Percentiles rank a stretch among this genome's conserved stretches.
These are phyloP conservation scores for Ditula angustiorana DNA, from an alignment of 2,888 invertebrate genomes.

Conservation along the genomic window DNA sequence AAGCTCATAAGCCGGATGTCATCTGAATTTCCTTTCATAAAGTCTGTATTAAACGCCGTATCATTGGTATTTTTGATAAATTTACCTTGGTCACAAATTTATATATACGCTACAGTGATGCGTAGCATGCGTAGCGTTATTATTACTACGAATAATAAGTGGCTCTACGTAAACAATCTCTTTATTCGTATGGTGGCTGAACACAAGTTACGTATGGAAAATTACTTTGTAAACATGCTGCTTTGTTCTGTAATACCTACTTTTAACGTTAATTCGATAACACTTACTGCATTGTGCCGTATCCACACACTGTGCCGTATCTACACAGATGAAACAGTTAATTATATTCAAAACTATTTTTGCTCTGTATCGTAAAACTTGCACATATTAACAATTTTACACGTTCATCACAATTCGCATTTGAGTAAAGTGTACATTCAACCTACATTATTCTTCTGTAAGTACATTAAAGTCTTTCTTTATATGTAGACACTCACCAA, in stretches of 20 bases:
- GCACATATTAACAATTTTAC: background rate
- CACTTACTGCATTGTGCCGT: conserved; percentile 15
- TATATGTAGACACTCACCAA: background rate
- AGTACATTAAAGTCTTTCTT: background rate
- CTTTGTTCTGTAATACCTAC: background rate
- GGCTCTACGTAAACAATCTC: too few relatives aligned
- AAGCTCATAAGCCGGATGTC: conserved; percentile 6
- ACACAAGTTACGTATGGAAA: background rate
- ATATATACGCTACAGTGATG: too few relatives aligned
- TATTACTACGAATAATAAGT: too few relatives aligned
- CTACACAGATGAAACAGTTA: background rate
- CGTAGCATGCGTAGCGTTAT: too few relatives aligned
- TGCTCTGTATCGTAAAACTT: background rate
- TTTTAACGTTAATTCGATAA: background rate
- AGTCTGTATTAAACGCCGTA: background rate
- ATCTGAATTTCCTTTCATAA: conserved; percentile 4
- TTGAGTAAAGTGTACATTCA: background rate
- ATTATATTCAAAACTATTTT: background rate
- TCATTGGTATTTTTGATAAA: too few relatives aligned
- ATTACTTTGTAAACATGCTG: background rate
- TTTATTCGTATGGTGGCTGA: too few relatives aligned
- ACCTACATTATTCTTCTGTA: too few relatives aligned
- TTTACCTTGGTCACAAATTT: too few relatives aligned
- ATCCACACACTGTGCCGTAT: conserved; percentile 4
- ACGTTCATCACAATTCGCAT: background rate